A percentile compares a stretch with the other conserved stretches of the same genome.
These are phyloP conservation scores for Heliocidaris erythrogramma DNA, from an alignment of 35 echinoderm and acorn worm species.

Conservation along the genomic window DNA sequence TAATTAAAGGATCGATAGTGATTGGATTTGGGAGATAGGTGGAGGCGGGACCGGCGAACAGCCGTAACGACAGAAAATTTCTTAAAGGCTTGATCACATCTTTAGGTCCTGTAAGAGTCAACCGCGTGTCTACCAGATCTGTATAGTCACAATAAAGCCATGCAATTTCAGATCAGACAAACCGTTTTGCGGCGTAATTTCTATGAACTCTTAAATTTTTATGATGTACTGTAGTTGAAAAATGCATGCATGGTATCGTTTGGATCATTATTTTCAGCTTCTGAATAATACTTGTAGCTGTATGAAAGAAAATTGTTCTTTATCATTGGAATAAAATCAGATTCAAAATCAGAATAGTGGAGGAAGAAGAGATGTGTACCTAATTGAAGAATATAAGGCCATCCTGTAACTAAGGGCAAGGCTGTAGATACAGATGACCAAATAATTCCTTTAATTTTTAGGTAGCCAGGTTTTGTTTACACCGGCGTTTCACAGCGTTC, in stretches of 20 bases:
- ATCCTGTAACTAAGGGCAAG: too few species aligned
- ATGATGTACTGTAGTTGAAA: neutral
- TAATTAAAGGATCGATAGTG: conserved; percentile 12
- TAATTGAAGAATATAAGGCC: too few species aligned
- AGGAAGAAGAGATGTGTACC: too few species aligned
- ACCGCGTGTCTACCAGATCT: neutral
- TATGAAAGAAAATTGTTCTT: too few species aligned
- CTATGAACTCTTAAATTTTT: neutral
- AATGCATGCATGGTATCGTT: neutral
- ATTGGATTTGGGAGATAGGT: conserved; percentile 16
- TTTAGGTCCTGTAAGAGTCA: neutral
- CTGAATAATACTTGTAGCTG: too few species aligned
- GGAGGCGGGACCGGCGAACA: neutral
- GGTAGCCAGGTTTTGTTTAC: conserved; percentile 9
- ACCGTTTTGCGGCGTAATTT: too few species aligned
- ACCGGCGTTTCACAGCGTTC: neutral
- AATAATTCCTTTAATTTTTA: neutral
- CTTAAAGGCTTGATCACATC: neutral
- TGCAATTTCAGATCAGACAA: too few species aligned
- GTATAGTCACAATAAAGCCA: too few species aligned
- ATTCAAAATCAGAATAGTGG: too few species aligned
- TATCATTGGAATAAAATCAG: too few species aligned
- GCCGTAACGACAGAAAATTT: neutral
- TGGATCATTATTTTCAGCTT: too few species aligned
- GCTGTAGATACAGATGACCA: neutral